phyloP scores from a whole-genome alignment of 2,888 invertebrate species.

The Harmothoe impar region DNA sequence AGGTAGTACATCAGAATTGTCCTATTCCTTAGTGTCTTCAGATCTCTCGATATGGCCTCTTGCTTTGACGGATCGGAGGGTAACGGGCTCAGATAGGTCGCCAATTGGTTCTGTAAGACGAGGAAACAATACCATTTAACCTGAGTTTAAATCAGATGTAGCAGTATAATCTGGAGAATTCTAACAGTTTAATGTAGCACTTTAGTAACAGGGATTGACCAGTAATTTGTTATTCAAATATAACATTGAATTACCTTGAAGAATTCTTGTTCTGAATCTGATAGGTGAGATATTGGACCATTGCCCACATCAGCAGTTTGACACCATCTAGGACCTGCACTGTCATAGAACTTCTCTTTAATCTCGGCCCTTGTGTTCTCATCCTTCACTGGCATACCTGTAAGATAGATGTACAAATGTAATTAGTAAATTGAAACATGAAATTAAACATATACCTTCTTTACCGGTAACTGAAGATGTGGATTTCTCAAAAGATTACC shows the following conservation, averaged over 20 bases:
- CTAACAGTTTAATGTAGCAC: too few species aligned
- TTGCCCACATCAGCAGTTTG: constrained; percentile 54
- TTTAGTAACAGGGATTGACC: too few species aligned
- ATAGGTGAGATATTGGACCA: constrained; percentile 49
- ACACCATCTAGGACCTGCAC: constrained; percentile 63
- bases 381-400: too few species aligned
- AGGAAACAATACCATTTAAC: too few species aligned
- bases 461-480: too few species aligned
- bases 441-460: too few species aligned
- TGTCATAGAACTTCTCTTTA: constrained; percentile 35
- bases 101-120: not conserved
- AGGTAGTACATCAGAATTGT: not conserved
- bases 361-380: too few species aligned
- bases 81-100: not conserved
- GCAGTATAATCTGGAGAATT: too few species aligned
- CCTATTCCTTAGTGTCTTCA: not conserved
- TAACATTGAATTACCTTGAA: constrained; percentile 82
- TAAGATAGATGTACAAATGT: too few species aligned
- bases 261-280: constrained; percentile 90
- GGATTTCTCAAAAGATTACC: too few species aligned
- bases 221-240: not conserved
- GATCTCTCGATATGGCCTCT: not conserved
- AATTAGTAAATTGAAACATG: too few species aligned
- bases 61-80: not conserved
- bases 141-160: too few species aligned